Evolutionary conservation across 2,888 invertebrate species (phyloP).

Genomic region (Orthosia cruda): DNA sequence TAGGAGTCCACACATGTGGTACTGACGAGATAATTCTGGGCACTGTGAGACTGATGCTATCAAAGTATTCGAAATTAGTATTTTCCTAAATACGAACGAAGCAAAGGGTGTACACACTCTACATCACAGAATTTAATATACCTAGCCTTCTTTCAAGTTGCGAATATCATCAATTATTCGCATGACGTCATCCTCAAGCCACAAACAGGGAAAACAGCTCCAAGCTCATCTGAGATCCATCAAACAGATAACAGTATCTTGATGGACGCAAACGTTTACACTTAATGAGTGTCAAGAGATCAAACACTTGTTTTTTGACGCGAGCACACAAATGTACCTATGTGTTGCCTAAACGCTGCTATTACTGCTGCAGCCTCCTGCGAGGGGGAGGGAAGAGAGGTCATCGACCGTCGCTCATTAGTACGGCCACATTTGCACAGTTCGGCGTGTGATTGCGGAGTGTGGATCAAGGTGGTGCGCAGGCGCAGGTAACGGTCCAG

Average conservation of each 20-base stretch:
- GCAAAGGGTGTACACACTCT: too few species aligned
- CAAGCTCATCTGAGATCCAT: slow-evolving; percentile 1
- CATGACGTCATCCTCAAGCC: slow-evolving; percentile 9
- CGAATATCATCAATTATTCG: slow-evolving; percentile 6
- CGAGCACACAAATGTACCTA: slow-evolving; percentile 22
- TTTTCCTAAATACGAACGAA: not conserved
- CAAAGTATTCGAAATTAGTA: not conserved
- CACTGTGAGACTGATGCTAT: not conserved
- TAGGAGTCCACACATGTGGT: not conserved
- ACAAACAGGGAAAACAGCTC: not conserved
- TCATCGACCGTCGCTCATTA: slow-evolving; percentile 65
- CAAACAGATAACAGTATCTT: slow-evolving; percentile 35
- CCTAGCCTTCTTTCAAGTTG: not conserved
- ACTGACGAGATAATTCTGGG: not conserved
- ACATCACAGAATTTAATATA: not conserved
- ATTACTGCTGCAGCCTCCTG: slow-evolving; percentile 18
- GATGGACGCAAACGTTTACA: slow-evolving; percentile 28
- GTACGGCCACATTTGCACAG: slow-evolving; percentile 55
- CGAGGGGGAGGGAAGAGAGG: not conserved
- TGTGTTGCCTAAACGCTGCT: slow-evolving; percentile 46
- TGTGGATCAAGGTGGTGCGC: slow-evolving; percentile 54
- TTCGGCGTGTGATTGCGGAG: slow-evolving; percentile 64
- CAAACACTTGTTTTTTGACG: slow-evolving; percentile 55
- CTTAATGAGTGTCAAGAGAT: slow-evolving; percentile 59
- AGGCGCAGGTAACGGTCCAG: slow-evolving; percentile 43